phyloP scores from a whole-genome alignment of 2,113 vertebrate genomes.

The Alouatta palliata region DNA sequence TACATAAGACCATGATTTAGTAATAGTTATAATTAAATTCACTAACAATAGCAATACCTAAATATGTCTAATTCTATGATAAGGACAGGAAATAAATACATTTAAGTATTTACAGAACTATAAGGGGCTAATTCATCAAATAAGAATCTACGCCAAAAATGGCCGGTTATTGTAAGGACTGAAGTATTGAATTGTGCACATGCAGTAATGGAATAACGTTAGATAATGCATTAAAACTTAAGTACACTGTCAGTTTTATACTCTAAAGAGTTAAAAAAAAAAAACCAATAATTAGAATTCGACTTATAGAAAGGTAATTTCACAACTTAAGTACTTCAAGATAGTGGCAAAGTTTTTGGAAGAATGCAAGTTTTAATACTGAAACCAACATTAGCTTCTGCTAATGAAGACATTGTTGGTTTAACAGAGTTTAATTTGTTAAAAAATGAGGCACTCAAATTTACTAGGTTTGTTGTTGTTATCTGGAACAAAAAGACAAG shows the following conservation, averaged over 20 bases:
- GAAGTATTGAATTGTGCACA: neutral
- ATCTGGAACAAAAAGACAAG: neutral
- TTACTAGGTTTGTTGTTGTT: slow-evolving; percentile 8
- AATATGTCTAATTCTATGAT: neutral
- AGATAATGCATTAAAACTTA: neutral
- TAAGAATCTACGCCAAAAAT: neutral
- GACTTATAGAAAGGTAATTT: neutral
- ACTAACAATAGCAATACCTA: slow-evolving; percentile 22
- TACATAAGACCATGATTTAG: neutral
- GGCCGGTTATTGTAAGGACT: neutral
- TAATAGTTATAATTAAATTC: neutral
- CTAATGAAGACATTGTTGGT: neutral
- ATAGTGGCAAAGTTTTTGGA: neutral
- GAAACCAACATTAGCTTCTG: neutral
- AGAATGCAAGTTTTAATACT: slow-evolving; percentile 22
- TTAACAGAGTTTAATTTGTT: slow-evolving; percentile 27
- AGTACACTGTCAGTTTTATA: slow-evolving; percentile 31
- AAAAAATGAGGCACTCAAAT: neutral
- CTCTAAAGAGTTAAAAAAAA: slow-evolving; percentile 23
- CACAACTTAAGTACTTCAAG: neutral
- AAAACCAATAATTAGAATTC: neutral
- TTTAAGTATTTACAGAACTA: neutral
- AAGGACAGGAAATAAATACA: neutral
- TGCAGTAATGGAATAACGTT: neutral
- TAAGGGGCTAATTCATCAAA: slow-evolving; percentile 8